Evolutionary conservation across 2,888 invertebrate genomes (phyloP), one percentile per base, ranked within the genome.

Genomic region (Drosophila quinaria): DNA sequence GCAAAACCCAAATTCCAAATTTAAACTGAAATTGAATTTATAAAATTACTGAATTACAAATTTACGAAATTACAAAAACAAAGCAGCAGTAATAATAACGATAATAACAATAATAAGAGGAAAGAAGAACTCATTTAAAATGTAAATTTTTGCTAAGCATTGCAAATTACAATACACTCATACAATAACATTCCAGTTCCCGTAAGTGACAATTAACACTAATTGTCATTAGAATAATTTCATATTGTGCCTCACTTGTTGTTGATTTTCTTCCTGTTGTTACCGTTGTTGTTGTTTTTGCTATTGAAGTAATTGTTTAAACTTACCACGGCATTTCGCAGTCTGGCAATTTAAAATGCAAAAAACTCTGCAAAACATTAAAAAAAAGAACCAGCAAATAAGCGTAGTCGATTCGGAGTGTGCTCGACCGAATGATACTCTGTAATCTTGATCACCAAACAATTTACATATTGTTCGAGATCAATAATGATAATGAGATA

Each of bases 221-320:
- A 86, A 86, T 86, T 89, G 89, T 81, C 87, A 86, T 86, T 86
- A 86, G 81, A 81, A 89, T 88, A 87, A 87, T 86, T 89, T 89
- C 78, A 84, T 87, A 87, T 87, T 83, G 81, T 81, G 59, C 55
- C 42, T 25, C 35, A 74, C 41, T 49, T 29, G 33, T 68, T 64
- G 44, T 51, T 62, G 44, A 17, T 62, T 46, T 54, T 74, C 52
- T 67, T 67, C 15, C 29, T 52, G 25, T 62, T 49, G 49, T 52
- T 67, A 33, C 51, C 58, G 42, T 50, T 49, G 13, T 35, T 25
- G 15, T 19, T 54, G 33, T 42, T 47, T 41, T 39, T 69, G 67
- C 50, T 77, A 50, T 61, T 80, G 69, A 35, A 74, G 83, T 83
- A 86, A 88, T 88, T 88, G 87, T 80, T 86, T 78, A 86, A 88